Base-by-base conservation (phyloP, 2,797 vertebrate species). In the Petrocephalus schoutedeni region DNA sequence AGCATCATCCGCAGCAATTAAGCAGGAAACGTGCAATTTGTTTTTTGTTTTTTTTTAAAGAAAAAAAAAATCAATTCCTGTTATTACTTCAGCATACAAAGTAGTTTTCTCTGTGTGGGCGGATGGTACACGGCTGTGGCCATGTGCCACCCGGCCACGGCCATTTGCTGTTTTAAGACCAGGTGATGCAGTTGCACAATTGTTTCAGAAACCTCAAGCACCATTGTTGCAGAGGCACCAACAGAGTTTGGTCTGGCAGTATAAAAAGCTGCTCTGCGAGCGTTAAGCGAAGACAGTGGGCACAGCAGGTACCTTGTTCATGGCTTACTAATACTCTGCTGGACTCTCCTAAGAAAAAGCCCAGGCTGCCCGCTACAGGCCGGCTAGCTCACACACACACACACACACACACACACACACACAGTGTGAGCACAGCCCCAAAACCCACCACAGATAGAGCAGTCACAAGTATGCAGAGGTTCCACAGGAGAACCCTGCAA, bases 1-100 rank as follows among this genome's bases (percentile, higher is more conserved):
- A 96, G 92, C 93, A 96, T 96, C 95, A 95, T 95, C 95, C 91
- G 95, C 95, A 96, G 95, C 96, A 96, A 96, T 96, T 96, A 96
- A 94, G 94, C 91, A 89, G 93, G 93, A 95, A 95, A 94, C 92
- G 87, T 93, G 94, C 93, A 93, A 95, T 95, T 95, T 95, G 93
- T 92, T 88, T 45, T 45, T 45, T 45, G 3, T 45, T 45, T 45
- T 45, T 45, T 45, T 45, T 87, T 92, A 91, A 61, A 86, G 87
- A 87, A 88, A 85, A 85, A 85, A 89, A 64, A 85, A 91, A 94
- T 95, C 96, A 91, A 96, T 95, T 94, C 61, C 74, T 90, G 90
- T 88, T 87, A 91, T 92, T 92, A 90, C 91, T 90, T 92, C 89
- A 93, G 95, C 93, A 96, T 96, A 94, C 92, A 93, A 93, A 96